Evolutionary conservation across 2,888 invertebrate genomes (phyloP), one percentile per base, ranked within the genome.

Genomic region (Trissoscelio sp.): DNA sequence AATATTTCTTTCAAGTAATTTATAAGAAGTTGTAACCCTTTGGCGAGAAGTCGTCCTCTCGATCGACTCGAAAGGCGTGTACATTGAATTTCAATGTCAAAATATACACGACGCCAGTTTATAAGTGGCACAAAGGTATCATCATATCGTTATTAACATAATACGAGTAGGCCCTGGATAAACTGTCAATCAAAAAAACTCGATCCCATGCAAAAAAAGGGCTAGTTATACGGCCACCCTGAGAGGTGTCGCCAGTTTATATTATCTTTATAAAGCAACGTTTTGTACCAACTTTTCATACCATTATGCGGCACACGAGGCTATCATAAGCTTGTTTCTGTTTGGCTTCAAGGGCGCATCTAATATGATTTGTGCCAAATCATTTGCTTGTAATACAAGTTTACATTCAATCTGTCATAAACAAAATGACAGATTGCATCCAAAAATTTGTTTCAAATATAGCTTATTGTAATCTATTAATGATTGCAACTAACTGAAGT

Each of bases 61-160:
- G 31, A 57, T 58, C 4, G 22, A 37, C 53, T 18, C 5, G 44
- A 44, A 53, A 44, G 60, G 42, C 24, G 7, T 46, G 81, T 69
- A 51, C 51, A 60, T 74, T 84, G 83, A 86, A 89, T 89, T 89
- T 88, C 87, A 91, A 89, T 90, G 91, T 90, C 91, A 91, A 90
- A 91, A 90, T 90, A 91, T 85, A 88, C 85, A 80, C 85, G 86
- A 81, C 82, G 83, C 85, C 84, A 73, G 82, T 78, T 64, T 70
- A 83, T 86, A 80, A 83, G 69, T 67, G 62, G 77, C 69, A 86
- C 84, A 88, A 88, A 86, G 85, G 85, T 91, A 90, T 91, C 89
- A 88, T 91, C 89, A 88, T 89, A 87, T 88, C 86, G 86, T 85
- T 86, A 91, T 91, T 91, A 91, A 85, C 91, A 91, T 91, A 91